These are phyloP conservation scores for Squalus acanthias DNA, from an alignment of 2,797 vertebrate genomes.

Conservation along the genomic window DNA sequence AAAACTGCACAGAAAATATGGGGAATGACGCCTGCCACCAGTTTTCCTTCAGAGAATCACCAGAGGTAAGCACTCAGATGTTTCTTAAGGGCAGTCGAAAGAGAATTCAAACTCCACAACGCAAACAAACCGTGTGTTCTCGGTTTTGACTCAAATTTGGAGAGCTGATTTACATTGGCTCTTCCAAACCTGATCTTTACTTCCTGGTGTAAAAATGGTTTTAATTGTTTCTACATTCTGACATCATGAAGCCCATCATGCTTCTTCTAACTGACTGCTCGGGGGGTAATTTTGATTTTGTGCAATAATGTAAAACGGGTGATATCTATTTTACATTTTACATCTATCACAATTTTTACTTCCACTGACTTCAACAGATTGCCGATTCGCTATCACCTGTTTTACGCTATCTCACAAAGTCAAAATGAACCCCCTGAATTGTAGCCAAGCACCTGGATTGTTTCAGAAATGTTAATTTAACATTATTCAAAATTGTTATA, in stretches of 20 bases:
- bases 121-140: background rate
- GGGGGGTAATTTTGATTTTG: background rate
- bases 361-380: no score
- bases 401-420: no score
- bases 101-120: background rate
- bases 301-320: no score
- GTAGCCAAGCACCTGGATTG: no score
- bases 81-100: background rate
- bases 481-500: background rate
- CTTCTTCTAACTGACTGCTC: no score
- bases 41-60: background rate
- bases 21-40: background rate
- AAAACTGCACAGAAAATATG: no score
- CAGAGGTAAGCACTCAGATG: background rate
- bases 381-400: no score
- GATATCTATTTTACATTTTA: no score
- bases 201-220: background rate
- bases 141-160: background rate
- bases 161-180: background rate
- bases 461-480: background rate
- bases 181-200: background rate
- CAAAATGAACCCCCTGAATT: no score
- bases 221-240: background rate
- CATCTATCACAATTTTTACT: no score
- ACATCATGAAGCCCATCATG: background rate